Evolutionary conservation across 1,140 invertebrate genomes (phyloP).

Genomic region (Lethocerus indicus): DNA sequence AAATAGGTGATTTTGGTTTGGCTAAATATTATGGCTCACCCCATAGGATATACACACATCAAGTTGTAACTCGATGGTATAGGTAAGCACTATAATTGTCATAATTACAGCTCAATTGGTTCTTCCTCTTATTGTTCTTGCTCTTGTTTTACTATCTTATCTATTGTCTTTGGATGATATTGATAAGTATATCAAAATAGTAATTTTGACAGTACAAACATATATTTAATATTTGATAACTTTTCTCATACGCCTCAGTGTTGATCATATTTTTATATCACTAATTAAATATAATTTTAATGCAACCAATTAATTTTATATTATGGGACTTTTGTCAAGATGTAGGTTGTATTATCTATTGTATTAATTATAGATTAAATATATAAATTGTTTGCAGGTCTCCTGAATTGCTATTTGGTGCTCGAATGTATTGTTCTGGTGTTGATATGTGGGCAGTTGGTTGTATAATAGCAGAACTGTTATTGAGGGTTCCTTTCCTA

Average conservation of each 20-base stretch:
- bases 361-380: no score
- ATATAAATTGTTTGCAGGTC: constrained; percentile 31
- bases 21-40: constrained; percentile 96
- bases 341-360: no score
- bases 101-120: no score
- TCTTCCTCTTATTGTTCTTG: no score
- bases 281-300: neutral
- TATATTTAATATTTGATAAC: no score
- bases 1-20: constrained; percentile 96
- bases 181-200: no score
- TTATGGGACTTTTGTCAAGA: neutral
- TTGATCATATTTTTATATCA: neutral
- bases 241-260: no score
- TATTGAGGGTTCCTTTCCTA: constrained; percentile 82
- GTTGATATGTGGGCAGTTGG: constrained; percentile 99
- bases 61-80: constrained; percentile 93
- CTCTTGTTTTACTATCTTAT: no score
- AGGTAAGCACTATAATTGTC: constrained; percentile 35
- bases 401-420: constrained; percentile 92
- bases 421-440: constrained; percentile 81
- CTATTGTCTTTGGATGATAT: no score
- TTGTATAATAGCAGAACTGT: constrained; percentile 91
- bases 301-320: neutral
- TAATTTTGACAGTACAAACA: no score
- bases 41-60: constrained; percentile 90